Conservation (phyloP, 2,797 vertebrate species). For the Acomys russatus region DNA sequence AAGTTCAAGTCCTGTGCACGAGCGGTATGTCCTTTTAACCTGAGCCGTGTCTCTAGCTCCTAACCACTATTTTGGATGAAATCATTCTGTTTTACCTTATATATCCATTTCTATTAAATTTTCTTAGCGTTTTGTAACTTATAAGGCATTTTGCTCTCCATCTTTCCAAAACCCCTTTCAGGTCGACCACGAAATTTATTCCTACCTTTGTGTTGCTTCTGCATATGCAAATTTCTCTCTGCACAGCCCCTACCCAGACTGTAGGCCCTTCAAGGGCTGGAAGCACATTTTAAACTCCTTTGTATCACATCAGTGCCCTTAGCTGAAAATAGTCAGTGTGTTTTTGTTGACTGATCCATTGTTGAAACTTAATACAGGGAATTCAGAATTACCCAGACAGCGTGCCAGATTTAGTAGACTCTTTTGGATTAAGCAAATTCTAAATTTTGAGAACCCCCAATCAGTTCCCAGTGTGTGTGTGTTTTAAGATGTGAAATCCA, state of each 20-base stretch:
- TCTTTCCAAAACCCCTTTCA: conserved; percentile 46
- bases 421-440: conserved; percentile 76
- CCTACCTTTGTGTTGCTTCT: conserved; percentile 33
- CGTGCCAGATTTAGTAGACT: conserved; percentile 50
- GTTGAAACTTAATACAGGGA: conserved; percentile 68
- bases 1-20: neutral
- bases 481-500: conserved; percentile 57
- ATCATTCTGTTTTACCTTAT: conserved; percentile 66
- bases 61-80: conserved; percentile 36
- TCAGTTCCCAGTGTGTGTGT: conserved; percentile 42
- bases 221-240: conserved; percentile 62
- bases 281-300: conserved; percentile 69
- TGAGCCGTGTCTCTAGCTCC: neutral
- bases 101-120: conserved; percentile 61
- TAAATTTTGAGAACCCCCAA: conserved; percentile 55
- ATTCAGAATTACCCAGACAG: conserved; percentile 48
- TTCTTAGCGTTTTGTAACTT: conserved; percentile 67
- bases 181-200: conserved; percentile 56
- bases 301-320: conserved; percentile 69
- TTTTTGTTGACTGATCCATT: conserved; percentile 76
- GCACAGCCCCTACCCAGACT: conserved; percentile 1
- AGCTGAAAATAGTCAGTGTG: conserved; percentile 61
- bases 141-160: conserved; percentile 53
- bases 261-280: conserved; percentile 59
- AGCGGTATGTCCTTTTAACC: neutral